A percentile compares a stretch with the other conserved stretches of the same genome.
phyloP scores from a whole-genome alignment of 2,113 vertebrate species.

The Brachypodius melanocephalos region DNA sequence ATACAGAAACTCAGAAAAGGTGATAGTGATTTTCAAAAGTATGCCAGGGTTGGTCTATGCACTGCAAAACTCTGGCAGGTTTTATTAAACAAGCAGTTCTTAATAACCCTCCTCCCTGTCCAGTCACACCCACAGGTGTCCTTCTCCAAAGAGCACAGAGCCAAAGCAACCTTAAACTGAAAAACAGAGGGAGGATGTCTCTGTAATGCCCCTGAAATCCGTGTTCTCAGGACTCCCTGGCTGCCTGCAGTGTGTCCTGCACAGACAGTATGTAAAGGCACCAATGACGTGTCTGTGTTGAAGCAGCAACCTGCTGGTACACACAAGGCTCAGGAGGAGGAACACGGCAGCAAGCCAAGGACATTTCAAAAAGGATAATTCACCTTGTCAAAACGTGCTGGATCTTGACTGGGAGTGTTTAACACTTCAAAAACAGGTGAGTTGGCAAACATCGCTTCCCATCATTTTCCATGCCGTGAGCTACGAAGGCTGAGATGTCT shows the following conservation, averaged over 20 bases:
- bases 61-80: not conserved
- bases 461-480: not conserved
- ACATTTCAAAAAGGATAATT: not conserved
- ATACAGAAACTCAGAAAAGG: not conserved
- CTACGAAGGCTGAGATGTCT: not conserved
- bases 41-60: fast-evolving
- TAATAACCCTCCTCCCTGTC: not conserved
- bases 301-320: not conserved
- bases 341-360: not conserved
- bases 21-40: not conserved
- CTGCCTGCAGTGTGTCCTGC: not conserved
- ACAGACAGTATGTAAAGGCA: not conserved
- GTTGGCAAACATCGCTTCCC: not conserved
- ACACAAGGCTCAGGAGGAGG: not conserved
- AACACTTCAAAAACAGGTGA: not conserved
- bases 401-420: not conserved
- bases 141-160: not conserved
- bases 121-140: not conserved
- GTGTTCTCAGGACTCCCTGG: not conserved
- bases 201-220: not conserved
- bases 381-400: not conserved
- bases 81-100: not conserved
- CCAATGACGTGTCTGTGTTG: not conserved
- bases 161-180: not conserved
- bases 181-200: not conserved